phyloP scores from a whole-genome alignment of 2,113 vertebrate species.

The Melanocharis versteri region DNA sequence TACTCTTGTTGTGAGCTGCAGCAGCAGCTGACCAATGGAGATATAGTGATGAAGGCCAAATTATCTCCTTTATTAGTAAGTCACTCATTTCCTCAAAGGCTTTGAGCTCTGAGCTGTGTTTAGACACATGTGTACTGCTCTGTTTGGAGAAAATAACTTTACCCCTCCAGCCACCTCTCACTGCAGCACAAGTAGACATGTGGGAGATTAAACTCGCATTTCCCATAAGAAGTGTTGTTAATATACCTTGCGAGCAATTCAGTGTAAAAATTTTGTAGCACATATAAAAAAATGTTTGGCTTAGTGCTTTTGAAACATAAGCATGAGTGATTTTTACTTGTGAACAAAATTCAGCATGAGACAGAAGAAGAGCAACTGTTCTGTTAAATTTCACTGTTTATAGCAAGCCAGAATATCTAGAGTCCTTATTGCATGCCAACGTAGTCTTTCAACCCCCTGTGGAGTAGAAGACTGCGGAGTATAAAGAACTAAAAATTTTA shows the following conservation, averaged over 20 bases:
- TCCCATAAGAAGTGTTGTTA: background rate
- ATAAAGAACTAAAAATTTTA: background rate
- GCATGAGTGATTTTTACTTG: background rate
- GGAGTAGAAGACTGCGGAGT: background rate
- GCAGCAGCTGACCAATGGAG: background rate
- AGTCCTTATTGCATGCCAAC: background rate
- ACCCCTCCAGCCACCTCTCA: background rate
- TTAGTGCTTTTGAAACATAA: background rate
- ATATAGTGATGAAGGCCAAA: background rate
- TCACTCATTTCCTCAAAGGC: background rate
- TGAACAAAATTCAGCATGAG: background rate
- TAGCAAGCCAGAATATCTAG: background rate
- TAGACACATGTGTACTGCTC: background rate
- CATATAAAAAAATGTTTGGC: background rate
- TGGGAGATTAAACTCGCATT: background rate
- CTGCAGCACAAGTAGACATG: background rate
- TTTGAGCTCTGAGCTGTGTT: background rate
- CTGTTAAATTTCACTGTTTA: background rate
- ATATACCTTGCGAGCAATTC: background rate
- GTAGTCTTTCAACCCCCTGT: background rate
- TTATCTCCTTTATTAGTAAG: background rate
- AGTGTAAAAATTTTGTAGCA: background rate
- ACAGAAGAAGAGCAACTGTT: background rate
- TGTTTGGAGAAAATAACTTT: background rate
- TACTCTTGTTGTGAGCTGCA: background rate